These are phyloP conservation scores for Corella eumyota DNA, from an alignment of 23 tunicate genomes.

Conservation along the genomic window DNA sequence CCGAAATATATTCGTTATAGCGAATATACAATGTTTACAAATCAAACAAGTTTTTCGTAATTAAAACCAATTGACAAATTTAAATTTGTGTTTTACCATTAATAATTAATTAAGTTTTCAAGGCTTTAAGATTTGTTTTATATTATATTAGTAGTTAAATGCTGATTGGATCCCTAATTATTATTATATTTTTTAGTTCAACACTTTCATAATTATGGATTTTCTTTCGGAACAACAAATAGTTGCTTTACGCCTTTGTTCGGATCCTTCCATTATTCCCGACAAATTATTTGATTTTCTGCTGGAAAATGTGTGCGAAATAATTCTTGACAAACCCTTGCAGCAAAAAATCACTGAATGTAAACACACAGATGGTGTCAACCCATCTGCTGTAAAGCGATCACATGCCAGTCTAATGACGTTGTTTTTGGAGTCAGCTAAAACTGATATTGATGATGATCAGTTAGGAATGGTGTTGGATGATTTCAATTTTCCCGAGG, in stretches of 20 bases:
- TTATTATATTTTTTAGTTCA: too few relatives aligned
- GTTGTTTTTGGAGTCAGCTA: conserved; percentile 51
- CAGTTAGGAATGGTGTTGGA: conserved; percentile 59
- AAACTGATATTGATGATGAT: conserved; percentile 43
- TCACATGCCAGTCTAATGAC: conserved; percentile 27
- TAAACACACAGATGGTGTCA: background rate
- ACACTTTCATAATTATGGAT: conserved; percentile 23
- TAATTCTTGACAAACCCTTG: background rate
- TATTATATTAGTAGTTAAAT: too few relatives aligned
- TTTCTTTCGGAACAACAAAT: conserved; percentile 7
- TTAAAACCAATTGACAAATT: too few relatives aligned
- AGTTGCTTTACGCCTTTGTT: conserved; percentile 13
- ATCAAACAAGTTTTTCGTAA: too few relatives aligned
- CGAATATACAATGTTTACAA: too few relatives aligned
- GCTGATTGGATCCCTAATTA: too few relatives aligned
- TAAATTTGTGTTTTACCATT: too few relatives aligned
- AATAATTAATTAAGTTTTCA: too few relatives aligned
- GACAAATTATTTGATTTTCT: conserved; percentile 9
- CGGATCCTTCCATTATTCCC: background rate
- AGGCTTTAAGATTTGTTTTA: too few relatives aligned
- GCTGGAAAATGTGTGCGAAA: conserved; percentile 6
- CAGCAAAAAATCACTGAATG: background rate
- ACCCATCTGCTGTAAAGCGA: conserved; percentile 5
- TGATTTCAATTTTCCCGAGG: conserved; percentile 36
- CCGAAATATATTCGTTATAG: too few relatives aligned